Evolutionary conservation across 2,113 vertebrate species (phyloP), one percentile per base, ranked within the genome.

Genomic region (Melospiza melodia): DNA sequence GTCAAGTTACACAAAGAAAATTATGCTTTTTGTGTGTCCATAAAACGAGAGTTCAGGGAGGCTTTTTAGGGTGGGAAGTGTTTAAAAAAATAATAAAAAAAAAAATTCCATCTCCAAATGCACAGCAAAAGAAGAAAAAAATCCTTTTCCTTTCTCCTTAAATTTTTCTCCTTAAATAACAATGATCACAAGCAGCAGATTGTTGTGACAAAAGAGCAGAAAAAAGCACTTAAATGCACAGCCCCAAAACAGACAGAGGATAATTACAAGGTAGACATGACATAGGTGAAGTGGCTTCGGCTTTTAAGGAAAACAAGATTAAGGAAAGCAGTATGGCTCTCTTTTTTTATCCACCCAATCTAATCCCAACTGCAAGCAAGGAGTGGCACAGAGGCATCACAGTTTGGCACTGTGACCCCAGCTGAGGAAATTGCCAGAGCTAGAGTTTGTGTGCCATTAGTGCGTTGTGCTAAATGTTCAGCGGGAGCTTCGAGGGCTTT

Each of bases 1-100:
- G 97, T 98, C 96, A 94, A 87, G 88, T 91, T 97, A 91, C 93
- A 89, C 81, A 97, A 95, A 98, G 95, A 96, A 95, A 94, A 95
- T 91, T 33, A 75, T 84, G 92, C 95, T 97, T 96, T 96, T 84
- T 97, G 77, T 86, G 31, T 96, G 94, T 96, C 96, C 97, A 94
- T 94, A 97, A 97, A 97, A 96, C 17, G 19, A 91, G 92, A 93
- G 96, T 98, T 98, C 92, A 84, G 96, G 87, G 93, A 89, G 74
- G 78, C 54, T 92, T 97, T 97, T 97, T 96, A 96, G 87, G 87
- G 95, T 83, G 83, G 95, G 87, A 95, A 96, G n/a, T 73, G 89
- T 54, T 27, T 6, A 39, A 59, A 37, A 71, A 20, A 30, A 90
- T 54, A n/a, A n/a, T 27, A 7, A 37, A 59, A 37, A 71, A 20